phyloP scores from a whole-genome alignment of 2,113 vertebrate genomes.

The Phylloscopus trochilus region DNA sequence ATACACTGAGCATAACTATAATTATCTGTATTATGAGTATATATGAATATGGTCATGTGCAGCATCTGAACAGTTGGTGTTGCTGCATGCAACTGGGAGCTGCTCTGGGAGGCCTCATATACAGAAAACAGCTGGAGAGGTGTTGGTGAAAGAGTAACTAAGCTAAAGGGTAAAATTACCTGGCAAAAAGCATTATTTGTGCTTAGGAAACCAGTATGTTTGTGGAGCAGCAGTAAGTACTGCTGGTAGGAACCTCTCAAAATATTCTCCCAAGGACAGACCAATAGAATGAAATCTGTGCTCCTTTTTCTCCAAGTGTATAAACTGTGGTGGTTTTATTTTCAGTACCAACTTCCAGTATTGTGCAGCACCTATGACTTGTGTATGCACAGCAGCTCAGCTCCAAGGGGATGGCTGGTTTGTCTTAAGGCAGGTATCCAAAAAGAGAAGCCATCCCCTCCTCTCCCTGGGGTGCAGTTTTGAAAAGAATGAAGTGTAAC shows the following conservation, averaged over 20 bases:
- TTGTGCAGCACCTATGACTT: neutral
- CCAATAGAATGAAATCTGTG: neutral
- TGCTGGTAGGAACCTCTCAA: neutral
- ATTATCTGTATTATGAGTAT: neutral
- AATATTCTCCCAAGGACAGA: neutral
- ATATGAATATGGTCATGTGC: neutral
- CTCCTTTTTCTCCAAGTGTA: neutral
- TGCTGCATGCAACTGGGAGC: neutral
- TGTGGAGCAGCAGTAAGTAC: neutral
- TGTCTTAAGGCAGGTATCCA: neutral
- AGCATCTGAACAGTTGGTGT: neutral
- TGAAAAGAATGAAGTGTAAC: neutral
- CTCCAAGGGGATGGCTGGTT: neutral
- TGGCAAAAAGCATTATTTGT: neutral
- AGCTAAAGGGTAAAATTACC: neutral
- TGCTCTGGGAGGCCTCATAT: neutral
- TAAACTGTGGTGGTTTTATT: neutral
- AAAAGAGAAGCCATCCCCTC: neutral
- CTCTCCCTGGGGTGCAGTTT: neutral
- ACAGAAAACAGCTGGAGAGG: neutral
- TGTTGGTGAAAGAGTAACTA: neutral
- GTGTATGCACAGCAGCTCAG: neutral
- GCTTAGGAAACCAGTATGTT: neutral
- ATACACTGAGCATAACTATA: neutral
- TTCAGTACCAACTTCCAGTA: neutral